Percentiles rank a stretch among this genome's conserved stretches.
phyloP scores from a whole-genome alignment of 2,797 vertebrate species.

The Microcaecilia unicolor region DNA sequence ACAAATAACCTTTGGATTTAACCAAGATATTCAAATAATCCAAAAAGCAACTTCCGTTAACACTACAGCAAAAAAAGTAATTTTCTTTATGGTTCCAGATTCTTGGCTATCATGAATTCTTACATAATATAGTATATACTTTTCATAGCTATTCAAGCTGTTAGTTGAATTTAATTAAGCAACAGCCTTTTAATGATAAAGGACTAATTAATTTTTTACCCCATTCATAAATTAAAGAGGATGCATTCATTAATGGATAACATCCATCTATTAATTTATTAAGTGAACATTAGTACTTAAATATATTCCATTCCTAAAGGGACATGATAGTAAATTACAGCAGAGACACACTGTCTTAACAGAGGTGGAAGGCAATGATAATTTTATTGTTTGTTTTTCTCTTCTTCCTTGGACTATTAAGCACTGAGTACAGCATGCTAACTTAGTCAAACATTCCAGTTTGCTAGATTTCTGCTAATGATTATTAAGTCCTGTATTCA shows the following conservation, averaged over 20 bases:
- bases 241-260: slow-evolving; percentile 4
- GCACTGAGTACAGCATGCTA: too few species aligned
- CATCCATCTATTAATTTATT: not conserved
- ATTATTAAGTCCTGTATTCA: too few species aligned
- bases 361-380: not conserved
- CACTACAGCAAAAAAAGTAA: too few species aligned
- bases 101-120: slow-evolving; percentile 21
- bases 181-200: slow-evolving; percentile 11
- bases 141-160: not conserved
- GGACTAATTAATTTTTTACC: slow-evolving; percentile 14
- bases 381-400: not conserved
- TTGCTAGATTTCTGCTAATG: too few species aligned
- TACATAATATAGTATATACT: not conserved
- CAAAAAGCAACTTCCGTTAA: too few species aligned
- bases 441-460: too few species aligned
- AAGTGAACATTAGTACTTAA: not conserved
- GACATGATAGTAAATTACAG: not conserved
- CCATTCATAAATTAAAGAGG: slow-evolving; percentile 4
- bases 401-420: too few species aligned
- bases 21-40: too few species aligned
- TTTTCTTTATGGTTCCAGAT: too few species aligned
- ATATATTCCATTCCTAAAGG: not conserved
- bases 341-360: not conserved
- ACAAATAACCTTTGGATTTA: too few species aligned
- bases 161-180: slow-evolving; percentile 26